phyloP scores from a whole-genome alignment of 2,113 vertebrate genomes.

The Butorides virescens region DNA sequence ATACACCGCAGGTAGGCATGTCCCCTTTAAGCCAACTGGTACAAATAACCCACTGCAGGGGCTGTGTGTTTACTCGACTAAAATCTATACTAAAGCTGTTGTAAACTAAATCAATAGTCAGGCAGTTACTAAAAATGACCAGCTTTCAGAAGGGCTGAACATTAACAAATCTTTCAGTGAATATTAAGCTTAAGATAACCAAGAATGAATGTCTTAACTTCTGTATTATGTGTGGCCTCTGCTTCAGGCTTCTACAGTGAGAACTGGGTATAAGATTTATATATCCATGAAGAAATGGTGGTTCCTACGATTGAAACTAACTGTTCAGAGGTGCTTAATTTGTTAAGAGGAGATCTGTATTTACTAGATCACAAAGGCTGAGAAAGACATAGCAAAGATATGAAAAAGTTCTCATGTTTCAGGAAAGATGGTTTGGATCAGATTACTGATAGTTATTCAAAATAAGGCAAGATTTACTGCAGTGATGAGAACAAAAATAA shows the following conservation, averaged over 20 bases:
- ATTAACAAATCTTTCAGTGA: background rate
- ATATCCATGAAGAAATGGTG: background rate
- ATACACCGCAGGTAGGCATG: fast-evolving
- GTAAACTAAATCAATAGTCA: background rate
- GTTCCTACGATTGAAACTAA: background rate
- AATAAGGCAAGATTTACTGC: background rate
- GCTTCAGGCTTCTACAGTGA: background rate
- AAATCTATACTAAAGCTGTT: background rate
- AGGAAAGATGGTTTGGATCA: background rate
- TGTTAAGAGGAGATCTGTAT: background rate
- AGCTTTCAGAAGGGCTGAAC: background rate
- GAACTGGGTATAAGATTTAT: background rate
- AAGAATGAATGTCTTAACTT: background rate
- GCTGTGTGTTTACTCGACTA: fast-evolving
- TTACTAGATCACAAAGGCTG: background rate
- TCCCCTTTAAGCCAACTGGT: background rate
- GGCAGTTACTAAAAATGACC: background rate
- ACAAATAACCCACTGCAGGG: background rate
- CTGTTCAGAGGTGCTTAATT: background rate
- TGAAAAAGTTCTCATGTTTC: background rate
- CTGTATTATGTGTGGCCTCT: background rate
- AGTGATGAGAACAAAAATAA: background rate
- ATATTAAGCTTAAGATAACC: background rate
- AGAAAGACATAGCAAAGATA: background rate
- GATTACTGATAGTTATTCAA: background rate